Evolutionary conservation across 2,797 vertebrate genomes (phyloP).

Genomic region (Chiropotes sagulatus): DNA sequence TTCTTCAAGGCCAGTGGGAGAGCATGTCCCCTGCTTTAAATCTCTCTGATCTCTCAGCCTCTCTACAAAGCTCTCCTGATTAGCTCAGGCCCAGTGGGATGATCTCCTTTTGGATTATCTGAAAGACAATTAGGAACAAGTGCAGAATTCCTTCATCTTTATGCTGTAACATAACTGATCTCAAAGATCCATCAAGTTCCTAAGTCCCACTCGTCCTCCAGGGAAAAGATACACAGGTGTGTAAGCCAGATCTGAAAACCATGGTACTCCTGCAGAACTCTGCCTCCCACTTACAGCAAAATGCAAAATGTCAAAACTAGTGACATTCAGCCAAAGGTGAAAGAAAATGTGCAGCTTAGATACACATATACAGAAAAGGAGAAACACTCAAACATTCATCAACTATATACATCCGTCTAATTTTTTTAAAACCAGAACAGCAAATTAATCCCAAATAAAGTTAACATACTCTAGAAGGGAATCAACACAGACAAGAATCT

Average conservation of each 20-base stretch:
- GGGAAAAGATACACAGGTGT: too few species aligned
- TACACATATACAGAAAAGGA: not conserved
- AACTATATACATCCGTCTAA: not conserved
- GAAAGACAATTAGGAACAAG: not conserved
- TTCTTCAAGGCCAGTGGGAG: not conserved
- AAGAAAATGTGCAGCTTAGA: not conserved
- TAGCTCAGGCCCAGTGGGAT: not conserved
- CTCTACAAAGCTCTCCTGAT: not conserved
- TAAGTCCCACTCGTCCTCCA: too few species aligned
- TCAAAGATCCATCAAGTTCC: not conserved
- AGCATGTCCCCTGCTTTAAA: not conserved
- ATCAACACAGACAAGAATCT: not conserved
- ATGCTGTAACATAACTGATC: not conserved
- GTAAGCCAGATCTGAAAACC: not conserved
- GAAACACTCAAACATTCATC: not conserved
- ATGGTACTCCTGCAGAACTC: rapidly evolving
- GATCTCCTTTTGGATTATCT: not conserved
- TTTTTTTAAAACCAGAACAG: not conserved
- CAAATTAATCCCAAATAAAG: not conserved
- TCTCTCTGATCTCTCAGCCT: not conserved
- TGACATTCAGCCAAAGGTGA: not conserved
- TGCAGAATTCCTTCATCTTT: not conserved
- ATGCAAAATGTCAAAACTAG: not conserved
- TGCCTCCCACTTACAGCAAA: not conserved
- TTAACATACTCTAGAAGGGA: not conserved